Base-by-base conservation (phyloP, 2,888 invertebrate genomes). In the Diaperis boleti region DNA sequence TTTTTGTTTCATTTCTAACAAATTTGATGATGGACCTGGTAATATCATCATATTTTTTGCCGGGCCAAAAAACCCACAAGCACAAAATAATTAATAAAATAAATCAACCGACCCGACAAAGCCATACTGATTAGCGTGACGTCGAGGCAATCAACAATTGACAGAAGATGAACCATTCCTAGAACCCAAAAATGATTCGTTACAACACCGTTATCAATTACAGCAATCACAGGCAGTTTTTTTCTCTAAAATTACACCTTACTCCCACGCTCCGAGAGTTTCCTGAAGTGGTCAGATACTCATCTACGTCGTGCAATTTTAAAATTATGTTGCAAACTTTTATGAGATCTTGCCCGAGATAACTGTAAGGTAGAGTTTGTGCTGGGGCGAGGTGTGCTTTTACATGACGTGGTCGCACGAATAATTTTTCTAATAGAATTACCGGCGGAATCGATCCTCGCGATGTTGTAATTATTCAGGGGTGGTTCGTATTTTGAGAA, bases 51-150 rank as follows among this genome's bases (percentile, higher is more conserved):
- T n/a, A n/a, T n/a, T n/a, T n/a, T n/a, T n/a, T n/a, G n/a, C n/a
- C n/a, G n/a, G n/a, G n/a, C n/a, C n/a, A n/a, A n/a, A n/a, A n/a
- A n/a, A n/a, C n/a, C n/a, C n/a, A n/a, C n/a, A n/a, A n/a, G n/a
- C n/a, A n/a, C n/a, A n/a, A n/a, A n/a, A n/a, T n/a, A n/a, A 54
- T 59, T 54, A 47, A 63, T 63, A 63, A 45, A 63, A 63, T 63
- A 52, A 59, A 63, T 63, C 63, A 63, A 63, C 57, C 31, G 37
- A 45, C 59, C 63, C 63, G 63, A 63, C 63, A 63, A 63, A 63
- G 63, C 31, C 31, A 60, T 47, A 55, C 57, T 62, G 50, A 57
- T 62, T 59, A 63, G 59, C 31, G 35, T 57, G 62, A 52, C 57
- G 54, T 39, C 15, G 14, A 37, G 54, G 63, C 54, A 59, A 63